Base-by-base conservation (phyloP, 2,888 invertebrate genomes). In the Exocentrus adspersus region DNA sequence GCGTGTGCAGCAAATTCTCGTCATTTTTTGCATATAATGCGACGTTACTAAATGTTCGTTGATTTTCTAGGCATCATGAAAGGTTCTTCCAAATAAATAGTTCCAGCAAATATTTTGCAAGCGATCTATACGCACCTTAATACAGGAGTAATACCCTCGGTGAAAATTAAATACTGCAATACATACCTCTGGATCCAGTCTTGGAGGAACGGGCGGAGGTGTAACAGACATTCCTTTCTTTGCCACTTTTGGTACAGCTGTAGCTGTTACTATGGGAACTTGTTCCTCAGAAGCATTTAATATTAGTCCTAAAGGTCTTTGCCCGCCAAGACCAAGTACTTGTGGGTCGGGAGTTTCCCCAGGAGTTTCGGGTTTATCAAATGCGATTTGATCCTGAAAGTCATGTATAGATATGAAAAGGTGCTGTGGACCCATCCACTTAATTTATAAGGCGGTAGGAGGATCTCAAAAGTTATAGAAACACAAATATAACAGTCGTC, bases 341-440 rank as follows among this genome's bases (percentile, higher is more conserved):
- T 89, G 89, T 1, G 90, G 88, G 84, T 94, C 90, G 0, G 93
- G 92, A 71, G 88, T 87, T 83, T 94, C 94, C 1, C 90, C 90
- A 0, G 90, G 90, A n/a, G 90, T 89, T 80, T 92, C 93, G 1
- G 87, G 84, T 76, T 90, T 90, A 52, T 87, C 87, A 67, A 87
- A 87, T 16, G 80, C 72, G 6, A 79, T 77, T 10, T 82, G 76
- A 21, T 85, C 80, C 76, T 87, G 86, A 70, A 71, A 24, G 19
- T 24, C 7, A n/a, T n/a, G n/a, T n/a, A n/a, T n/a, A n/a, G n/a
- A n/a, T n/a, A n/a, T n/a, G n/a, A n/a, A n/a, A n/a, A n/a, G n/a
- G n/a, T n/a, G n/a, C n/a, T n/a, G n/a, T n/a, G n/a, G n/a, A n/a
- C n/a, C n/a, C n/a, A n/a, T n/a, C n/a, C n/a, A n/a, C n/a, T n/a